These are phyloP conservation scores for Leptinotarsa tumamoca DNA, from an alignment of 2,888 invertebrate genomes.

Conservation along the genomic window DNA sequence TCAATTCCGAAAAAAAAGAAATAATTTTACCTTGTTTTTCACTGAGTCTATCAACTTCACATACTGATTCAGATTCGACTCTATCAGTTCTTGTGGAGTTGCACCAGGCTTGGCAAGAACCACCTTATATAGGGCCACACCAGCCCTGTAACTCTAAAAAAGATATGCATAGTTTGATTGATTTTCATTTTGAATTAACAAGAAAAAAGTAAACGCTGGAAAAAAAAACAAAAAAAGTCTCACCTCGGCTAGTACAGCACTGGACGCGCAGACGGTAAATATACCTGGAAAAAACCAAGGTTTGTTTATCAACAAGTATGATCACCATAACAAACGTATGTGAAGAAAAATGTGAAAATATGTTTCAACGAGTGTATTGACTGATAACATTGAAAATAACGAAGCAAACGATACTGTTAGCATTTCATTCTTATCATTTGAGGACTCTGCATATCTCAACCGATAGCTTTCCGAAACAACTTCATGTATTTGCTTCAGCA, in stretches of 20 bases:
- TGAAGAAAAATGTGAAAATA: not conserved
- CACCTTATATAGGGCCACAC: conserved; percentile 29
- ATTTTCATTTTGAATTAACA: too few relatives aligned
- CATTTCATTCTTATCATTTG: not conserved
- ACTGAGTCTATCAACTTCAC: conserved; percentile 10
- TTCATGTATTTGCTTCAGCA: not conserved
- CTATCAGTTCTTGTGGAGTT: conserved; percentile 13
- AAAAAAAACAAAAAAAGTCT: not conserved
- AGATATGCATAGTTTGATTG: not conserved
- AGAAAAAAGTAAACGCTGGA: too few relatives aligned
- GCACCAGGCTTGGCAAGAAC: not conserved
- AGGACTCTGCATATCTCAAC: not conserved
- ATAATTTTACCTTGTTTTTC: conserved; percentile 23
- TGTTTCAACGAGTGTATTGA: too few relatives aligned
- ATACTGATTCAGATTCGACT: conserved; percentile 15
- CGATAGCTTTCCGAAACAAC: not conserved
- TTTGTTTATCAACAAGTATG: not conserved
- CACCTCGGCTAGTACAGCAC: conserved; percentile 14
- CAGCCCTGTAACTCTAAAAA: conserved; percentile 38
- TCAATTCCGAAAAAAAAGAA: not conserved
- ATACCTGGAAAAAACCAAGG: conserved; percentile 20
- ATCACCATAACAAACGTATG: not conserved
- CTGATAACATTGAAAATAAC: too few relatives aligned
- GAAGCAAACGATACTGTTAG: not conserved
- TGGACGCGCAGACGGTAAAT: not conserved